phyloP scores from a whole-genome alignment of 2,797 vertebrate genomes.

The Ispidina lecontei region DNA sequence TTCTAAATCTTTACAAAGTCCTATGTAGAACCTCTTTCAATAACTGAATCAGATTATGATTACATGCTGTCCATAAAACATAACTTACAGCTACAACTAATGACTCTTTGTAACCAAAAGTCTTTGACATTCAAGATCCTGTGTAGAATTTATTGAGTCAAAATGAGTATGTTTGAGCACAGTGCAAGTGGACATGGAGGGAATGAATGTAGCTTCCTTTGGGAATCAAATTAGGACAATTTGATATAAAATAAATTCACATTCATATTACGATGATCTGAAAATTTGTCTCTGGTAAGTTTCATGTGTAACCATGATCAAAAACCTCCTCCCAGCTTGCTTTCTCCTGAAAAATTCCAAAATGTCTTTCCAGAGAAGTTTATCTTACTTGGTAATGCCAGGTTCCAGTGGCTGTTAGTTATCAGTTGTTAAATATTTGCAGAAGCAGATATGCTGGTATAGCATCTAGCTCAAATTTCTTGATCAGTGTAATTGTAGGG shows the following conservation, averaged over 20 bases:
- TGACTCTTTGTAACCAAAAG: not conserved
- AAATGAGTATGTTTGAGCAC: not conserved
- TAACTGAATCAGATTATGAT: not conserved
- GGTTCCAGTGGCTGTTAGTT: not conserved
- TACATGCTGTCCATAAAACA: not conserved
- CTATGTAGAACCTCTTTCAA: not conserved
- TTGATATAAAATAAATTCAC: not conserved
- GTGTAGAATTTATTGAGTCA: not conserved
- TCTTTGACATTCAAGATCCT: not conserved
- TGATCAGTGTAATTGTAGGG: not conserved
- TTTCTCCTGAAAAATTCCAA: not conserved
- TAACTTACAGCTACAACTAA: not conserved
- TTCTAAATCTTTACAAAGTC: not conserved
- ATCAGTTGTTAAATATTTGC: constrained; percentile 18
- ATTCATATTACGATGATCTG: not conserved
- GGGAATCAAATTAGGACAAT: not conserved
- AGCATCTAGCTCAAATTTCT: not conserved
- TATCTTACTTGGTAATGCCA: not conserved
- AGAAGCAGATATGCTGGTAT: not conserved
- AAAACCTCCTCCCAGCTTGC: not conserved
- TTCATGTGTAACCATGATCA: not conserved
- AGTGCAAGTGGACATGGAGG: not conserved
- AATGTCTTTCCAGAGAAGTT: not conserved
- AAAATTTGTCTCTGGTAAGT: not conserved
- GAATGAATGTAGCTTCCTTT: not conserved